Evolutionary conservation across 2,797 vertebrate genomes (phyloP), one percentile per base, ranked within the genome.

Genomic region (Myotis daubentonii): DNA sequence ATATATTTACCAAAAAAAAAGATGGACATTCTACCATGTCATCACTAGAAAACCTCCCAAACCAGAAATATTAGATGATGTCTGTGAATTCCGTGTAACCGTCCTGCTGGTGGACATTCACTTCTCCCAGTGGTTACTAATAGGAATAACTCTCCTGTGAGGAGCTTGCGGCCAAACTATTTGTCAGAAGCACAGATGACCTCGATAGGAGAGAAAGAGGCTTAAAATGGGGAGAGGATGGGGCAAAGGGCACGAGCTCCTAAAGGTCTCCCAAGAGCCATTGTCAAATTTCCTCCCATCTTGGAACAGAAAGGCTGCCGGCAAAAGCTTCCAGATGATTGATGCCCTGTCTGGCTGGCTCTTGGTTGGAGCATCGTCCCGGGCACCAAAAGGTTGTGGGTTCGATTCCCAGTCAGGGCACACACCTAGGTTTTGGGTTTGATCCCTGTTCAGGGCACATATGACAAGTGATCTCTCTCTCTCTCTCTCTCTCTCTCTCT

Each of bases 401-500:
- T 30, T 62, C 11, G 8, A 55, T 55, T 23, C 55, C 55, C 22
- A 55, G 8, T 23, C 22, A 55, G 53, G 20, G 53, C 20, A 55
- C 53, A 47, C 47, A 47, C 47, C 47, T 47, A 53, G 19, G 51
- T 53, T 17, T 15, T 25, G 25, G 57, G 23, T 60, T 60, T 65
- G 62, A n/a, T 65, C 30, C 62, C 30, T 7, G 6, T n/a, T 65
- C 30, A 66, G 62, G n/a, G 30, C 30, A n/a, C 30, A 33, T 19
- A 19, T 0, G 62, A 4, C 30, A 66, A 66, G 2, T 33, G 3
- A 9, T 65, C 0, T 8, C 30, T 17, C 13, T n/a, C 30, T n/a
- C 28, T 62, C 28, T 62, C 60, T 62, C 60, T 8, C 7, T 8
- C 19, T 55, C 53, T 55, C 53, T 55, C 6, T 20, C 53, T 55